Conservation (phyloP, 2,888 invertebrate genomes). For the Amphipyra berbera region DNA sequence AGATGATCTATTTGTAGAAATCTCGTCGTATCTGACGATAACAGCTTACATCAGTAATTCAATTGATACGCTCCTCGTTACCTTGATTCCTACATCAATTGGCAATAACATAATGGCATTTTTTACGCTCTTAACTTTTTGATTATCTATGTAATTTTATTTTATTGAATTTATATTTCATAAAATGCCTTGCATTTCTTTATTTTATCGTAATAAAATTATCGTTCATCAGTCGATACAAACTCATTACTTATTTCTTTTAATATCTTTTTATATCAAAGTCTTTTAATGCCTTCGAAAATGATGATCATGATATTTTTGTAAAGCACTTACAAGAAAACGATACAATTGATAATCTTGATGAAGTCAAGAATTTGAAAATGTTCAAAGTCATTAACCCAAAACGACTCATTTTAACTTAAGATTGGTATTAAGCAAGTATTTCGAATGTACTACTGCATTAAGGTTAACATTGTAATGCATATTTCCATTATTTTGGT, state of each 20-base stretch:
- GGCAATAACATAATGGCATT: constrained; percentile 13
- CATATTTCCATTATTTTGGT: not conserved
- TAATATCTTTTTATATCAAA: too few relatives aligned
- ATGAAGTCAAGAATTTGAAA: constrained; percentile 24
- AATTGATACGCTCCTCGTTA: constrained; percentile 28
- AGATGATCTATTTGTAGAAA: constrained; percentile 3
- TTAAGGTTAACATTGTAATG: constrained; percentile 6
- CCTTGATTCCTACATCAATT: constrained; percentile 3
- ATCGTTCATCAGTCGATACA: not conserved
- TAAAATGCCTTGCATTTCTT: not conserved
- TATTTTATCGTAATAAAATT: not conserved
- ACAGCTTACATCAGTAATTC: constrained; percentile 13
- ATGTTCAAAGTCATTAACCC: constrained; percentile 44
- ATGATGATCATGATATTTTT: constrained; percentile 11
- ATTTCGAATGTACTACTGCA: constrained; percentile 19
- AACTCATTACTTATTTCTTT: not conserved
- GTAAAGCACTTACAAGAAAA: constrained; percentile 18
- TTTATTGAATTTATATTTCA: constrained; percentile 3
- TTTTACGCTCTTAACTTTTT: constrained; percentile 15
- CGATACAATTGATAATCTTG: constrained; percentile 16
- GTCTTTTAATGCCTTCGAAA: not conserved
- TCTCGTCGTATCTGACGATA: constrained; percentile 5
- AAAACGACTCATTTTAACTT: constrained; percentile 31
- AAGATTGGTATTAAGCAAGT: constrained; percentile 12
- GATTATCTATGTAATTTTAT: not conserved